A percentile compares a stretch with the other conserved stretches of the same genome.
These are phyloP conservation scores for Laupala kohalensis DNA, from an alignment of 1,140 invertebrate genomes.

Conservation along the genomic window DNA sequence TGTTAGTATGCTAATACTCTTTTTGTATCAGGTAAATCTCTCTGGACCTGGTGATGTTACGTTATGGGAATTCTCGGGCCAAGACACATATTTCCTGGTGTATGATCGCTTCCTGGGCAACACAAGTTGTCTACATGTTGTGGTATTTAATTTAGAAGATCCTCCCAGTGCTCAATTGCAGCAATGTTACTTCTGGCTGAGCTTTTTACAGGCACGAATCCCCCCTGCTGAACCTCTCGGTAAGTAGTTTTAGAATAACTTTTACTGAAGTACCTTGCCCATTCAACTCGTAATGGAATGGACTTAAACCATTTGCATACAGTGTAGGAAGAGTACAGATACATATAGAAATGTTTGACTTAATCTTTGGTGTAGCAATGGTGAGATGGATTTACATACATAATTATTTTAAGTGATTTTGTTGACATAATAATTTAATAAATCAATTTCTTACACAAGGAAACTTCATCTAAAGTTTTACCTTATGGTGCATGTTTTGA, in stretches of 20 bases:
- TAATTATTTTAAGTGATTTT: background rate
- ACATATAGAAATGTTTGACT: background rate
- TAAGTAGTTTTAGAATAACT: conserved; percentile 25
- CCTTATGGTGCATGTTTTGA: no score
- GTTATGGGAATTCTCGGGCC: conserved; percentile 73
- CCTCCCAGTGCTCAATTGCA: conserved; percentile 55
- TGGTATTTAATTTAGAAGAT: conserved; percentile 63
- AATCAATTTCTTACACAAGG: no score
- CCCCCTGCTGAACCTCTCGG: conserved; percentile 51
- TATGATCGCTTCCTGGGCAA: conserved; percentile 67
- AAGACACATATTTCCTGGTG: conserved; percentile 61
- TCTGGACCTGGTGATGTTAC: conserved; percentile 47
- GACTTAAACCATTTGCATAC: background rate
- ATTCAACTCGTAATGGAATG: background rate
- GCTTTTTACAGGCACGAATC: conserved; percentile 62
- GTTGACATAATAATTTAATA: no score
- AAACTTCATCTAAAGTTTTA: no score
- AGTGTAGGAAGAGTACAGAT: background rate
- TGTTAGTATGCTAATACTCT: conserved; percentile 8
- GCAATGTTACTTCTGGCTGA: conserved; percentile 67
- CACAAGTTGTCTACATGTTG: conserved; percentile 48
- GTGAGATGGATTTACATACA: background rate
- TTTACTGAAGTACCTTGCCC: background rate
- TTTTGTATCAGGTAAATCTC: conserved; percentile 37
- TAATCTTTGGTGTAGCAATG: background rate